Conservation (phyloP, 2,888 invertebrate genomes). For the Agrypnus murinus region DNA sequence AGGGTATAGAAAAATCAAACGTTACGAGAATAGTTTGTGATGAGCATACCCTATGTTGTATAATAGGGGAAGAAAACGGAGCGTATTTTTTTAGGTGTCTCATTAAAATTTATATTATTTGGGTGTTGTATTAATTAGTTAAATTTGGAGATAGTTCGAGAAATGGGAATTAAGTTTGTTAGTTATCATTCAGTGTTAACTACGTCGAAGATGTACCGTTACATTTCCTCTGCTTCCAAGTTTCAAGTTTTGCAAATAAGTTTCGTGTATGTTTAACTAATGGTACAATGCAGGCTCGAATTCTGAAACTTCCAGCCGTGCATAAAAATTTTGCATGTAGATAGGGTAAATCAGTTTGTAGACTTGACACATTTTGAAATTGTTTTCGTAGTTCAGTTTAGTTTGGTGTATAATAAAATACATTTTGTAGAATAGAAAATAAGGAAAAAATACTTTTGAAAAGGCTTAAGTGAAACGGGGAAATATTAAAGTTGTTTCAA, state of each 20-base stretch:
- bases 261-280: constrained; percentile 29
- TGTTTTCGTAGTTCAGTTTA: no score
- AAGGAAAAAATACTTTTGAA: no score
- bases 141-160: not conserved
- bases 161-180: not conserved
- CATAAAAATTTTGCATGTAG: no score
- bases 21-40: not conserved
- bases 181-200: constrained; percentile 9
- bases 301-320: constrained; percentile 29
- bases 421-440: no score
- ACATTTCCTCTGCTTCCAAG: not conserved
- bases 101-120: not conserved
- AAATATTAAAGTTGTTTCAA: no score
- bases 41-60: no score
- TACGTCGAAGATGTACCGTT: not conserved
- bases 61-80: not conserved
- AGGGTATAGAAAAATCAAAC: not conserved
- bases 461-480: no score
- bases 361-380: no score
- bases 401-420: no score
- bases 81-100: no score
- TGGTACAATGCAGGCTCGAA: constrained; percentile 20
- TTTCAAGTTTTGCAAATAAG: constrained; percentile 27
- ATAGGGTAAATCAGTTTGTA: no score
- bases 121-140: not conserved